Evolutionary conservation across 1,140 invertebrate genomes (phyloP).

Genomic region (Hirudo medicinalis): DNA sequence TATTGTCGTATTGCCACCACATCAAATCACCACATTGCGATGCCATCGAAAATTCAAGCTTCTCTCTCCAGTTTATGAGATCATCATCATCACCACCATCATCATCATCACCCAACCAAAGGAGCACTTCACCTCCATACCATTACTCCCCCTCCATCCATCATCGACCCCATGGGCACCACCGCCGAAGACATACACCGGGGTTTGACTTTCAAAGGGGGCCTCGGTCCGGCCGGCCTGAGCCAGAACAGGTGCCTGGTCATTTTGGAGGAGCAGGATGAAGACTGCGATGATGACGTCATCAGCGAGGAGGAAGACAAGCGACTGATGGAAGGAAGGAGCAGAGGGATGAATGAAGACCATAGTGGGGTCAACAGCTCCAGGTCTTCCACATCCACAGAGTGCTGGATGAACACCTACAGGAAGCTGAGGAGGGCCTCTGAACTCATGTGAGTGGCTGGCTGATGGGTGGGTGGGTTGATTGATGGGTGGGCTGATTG

Average conservation of each 20-base stretch:
- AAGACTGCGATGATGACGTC: not conserved
- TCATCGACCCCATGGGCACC: not conserved
- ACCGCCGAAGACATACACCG: too few species aligned
- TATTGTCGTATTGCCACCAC: too few species aligned
- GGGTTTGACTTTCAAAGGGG: not conserved
- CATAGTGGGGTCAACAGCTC: not conserved
- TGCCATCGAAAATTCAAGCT: too few species aligned
- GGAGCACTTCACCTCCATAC: not conserved
- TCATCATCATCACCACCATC: not conserved
- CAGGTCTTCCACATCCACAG: not conserved
- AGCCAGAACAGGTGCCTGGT: not conserved
- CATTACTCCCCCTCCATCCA: not conserved
- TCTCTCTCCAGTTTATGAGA: not conserved
- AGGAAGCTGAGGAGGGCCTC: slow-evolving; percentile 9
- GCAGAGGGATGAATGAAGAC: not conserved
- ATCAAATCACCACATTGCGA: too few species aligned
- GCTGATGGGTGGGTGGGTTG: not conserved
- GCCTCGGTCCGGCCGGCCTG: not conserved
- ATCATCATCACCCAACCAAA: not conserved
- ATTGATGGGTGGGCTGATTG: not conserved
- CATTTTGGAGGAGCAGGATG: not conserved
- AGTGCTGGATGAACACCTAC: not conserved
- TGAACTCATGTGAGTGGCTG: slow-evolving; percentile 5
- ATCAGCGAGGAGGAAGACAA: slow-evolving; percentile 7
- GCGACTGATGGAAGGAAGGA: not conserved